Evolutionary conservation across 2,113 vertebrate genomes (phyloP), one percentile per base, ranked within the genome.

Genomic region (Arenaria interpres): DNA sequence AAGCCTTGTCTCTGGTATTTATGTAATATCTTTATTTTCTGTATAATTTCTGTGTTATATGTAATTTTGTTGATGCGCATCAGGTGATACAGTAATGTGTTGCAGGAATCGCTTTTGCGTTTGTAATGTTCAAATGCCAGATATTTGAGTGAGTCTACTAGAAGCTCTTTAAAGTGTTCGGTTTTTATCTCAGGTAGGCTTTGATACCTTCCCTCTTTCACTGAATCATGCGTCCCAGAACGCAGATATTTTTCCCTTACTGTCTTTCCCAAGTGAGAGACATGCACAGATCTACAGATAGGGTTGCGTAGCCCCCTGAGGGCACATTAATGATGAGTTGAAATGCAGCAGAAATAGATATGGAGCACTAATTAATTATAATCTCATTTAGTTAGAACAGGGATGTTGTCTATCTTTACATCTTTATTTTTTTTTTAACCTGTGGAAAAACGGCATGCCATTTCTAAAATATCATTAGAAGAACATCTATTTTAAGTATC

Each of bases 271-370:
- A 21, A 57, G 45, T 17, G 23, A 33, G 28, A 56, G 6, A 12
- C 8, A 14, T 0, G 0, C 14, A 30, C 8, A 62, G 18, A 21
- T 66, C 28, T 68, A 32, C 41, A 74, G 72, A 23, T 19, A 39
- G 33, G 7, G 10, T 66, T 85, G 11, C 0, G 0, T 12, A 37
- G 32, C 12, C 17, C 85, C 5, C 27, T 27, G 27, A 79, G 59
- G 27, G 39, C 24, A 45, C 5, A 0, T 80, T 62, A 66, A 73
- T 10, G 23, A 32, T 77, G 53, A 77, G 16, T 73, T 62, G 46
- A 35, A 88, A 59, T 37, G 35, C 50, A 69, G 50, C 54, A 69
- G 54, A 69, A 90, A 23, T 25, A 51, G 59, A 35, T 83, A 12
- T 25, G 33, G 25, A 22, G 4, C 33, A 60, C 43, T 72, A 60